phyloP scores from a whole-genome alignment of 1,140 invertebrate species.

The Scaptomyza graminum region DNA sequence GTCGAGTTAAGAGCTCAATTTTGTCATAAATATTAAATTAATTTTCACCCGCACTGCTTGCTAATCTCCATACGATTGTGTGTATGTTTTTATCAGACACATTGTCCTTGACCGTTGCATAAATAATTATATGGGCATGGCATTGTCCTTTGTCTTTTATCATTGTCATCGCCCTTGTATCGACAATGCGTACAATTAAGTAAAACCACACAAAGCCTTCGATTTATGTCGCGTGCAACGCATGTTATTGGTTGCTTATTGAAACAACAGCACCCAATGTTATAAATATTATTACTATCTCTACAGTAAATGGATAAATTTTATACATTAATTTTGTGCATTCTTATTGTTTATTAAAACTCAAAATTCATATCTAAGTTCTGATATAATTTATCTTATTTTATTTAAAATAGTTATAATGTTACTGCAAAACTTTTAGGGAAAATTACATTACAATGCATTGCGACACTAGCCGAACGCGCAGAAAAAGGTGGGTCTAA shows the following conservation, averaged over 20 bases:
- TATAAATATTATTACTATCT: constrained; percentile 38
- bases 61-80: not conserved
- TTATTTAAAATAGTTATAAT: constrained; percentile 24
- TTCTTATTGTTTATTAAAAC: too few species aligned
- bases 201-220: constrained; percentile 58
- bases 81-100: not conserved
- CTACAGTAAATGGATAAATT: too few species aligned
- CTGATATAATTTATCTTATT: constrained; percentile 6
- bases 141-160: constrained; percentile 46
- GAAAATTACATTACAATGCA: too few species aligned
- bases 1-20: constrained; percentile 44
- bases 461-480: too few species aligned
- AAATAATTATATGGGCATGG: constrained; percentile 51
- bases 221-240: constrained; percentile 62
- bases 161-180: constrained; percentile 24
- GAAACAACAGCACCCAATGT: constrained; percentile 38
- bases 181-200: constrained; percentile 69
- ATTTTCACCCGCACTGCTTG: constrained; percentile 23
- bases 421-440: too few species aligned
- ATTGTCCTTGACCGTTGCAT: constrained; percentile 70
- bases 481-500: too few species aligned
- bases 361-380: too few species aligned
- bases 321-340: too few species aligned
- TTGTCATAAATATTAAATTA: constrained; percentile 65
- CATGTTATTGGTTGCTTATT: constrained; percentile 75